Evolutionary conservation across 2,797 vertebrate genomes (phyloP), one percentile per base, ranked within the genome.

Genomic region (Scyliorhinus canicula): DNA sequence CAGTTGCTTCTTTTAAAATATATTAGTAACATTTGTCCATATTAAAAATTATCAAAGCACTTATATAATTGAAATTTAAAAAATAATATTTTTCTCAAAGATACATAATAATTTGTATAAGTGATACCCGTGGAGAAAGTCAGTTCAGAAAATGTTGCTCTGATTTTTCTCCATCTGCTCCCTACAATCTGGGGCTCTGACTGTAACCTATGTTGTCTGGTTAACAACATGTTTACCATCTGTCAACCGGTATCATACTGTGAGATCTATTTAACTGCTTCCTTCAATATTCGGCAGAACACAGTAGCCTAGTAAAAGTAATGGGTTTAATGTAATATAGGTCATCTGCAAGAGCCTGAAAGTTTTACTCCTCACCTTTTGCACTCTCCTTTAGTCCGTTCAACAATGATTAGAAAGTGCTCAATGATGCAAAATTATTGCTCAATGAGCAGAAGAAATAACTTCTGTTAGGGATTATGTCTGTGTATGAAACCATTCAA

Each of bases 221-320:
- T 93, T 93, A 67, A 71, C 44, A 93, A 71, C 93, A 93, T 71
- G 44, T 94, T 94, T 94, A 74, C 93, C 67, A 69, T 94, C 63
- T 71, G 65, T 94, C 93, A 94, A 31, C 93, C 67, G 50, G 65
- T n/a, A 74, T 94, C 93, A 47, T 50, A 50, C 44, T 74, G 65
- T 94, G 65, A 71, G 44, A 35, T 94, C 93, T 94, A 94, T 44
- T 91, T 93, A 47, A 93, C 91, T 31, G 26, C 65, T 47, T 94
- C 93, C 47, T 35, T 71, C 67, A 74, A 71, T 94, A 74, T 52
- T 65, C 12, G 8, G 47, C 44, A 71, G 67, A 93, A 35, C 11
- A 19, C 93, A 71, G 67, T 94, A 94, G 93, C 93, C 47, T 35
- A 77, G 35, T 77, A 40, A n/a, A 40, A 77, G 71, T 44, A 16